These are phyloP conservation scores for Mungos mungo DNA, from an alignment of 2,113 vertebrate species.

Conservation along the genomic window DNA sequence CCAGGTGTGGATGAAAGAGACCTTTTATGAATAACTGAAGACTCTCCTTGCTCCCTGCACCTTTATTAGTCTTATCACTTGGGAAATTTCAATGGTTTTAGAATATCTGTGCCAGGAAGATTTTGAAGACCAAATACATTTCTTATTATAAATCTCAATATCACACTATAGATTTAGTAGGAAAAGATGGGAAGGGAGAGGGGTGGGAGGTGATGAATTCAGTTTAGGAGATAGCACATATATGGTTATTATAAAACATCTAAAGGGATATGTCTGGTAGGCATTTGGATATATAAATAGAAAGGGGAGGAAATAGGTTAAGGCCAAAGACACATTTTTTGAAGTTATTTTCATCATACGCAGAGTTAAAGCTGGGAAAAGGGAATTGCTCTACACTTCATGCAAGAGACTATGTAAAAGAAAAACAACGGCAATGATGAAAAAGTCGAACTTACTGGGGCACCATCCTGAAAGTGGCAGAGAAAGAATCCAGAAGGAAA, in stretches of 20 bases:
- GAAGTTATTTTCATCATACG: neutral
- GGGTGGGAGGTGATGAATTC: neutral
- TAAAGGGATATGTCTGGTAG: neutral
- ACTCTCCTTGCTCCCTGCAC: neutral
- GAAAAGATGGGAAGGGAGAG: neutral
- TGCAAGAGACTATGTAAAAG: neutral
- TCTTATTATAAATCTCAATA: neutral
- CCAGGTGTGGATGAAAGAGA: neutral
- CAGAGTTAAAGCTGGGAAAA: neutral
- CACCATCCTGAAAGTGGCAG: neutral
- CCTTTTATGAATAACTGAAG: neutral
- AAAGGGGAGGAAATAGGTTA: neutral
- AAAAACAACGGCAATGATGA: neutral
- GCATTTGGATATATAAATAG: neutral
- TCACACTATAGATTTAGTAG: neutral
- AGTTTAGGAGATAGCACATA: neutral
- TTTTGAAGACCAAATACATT: neutral
- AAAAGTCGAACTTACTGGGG: neutral
- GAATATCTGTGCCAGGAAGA: neutral
- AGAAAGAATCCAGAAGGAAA: neutral
- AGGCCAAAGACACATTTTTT: neutral
- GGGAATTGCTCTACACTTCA: neutral
- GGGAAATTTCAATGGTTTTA: neutral
- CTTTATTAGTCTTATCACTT: neutral
- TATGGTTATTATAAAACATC: neutral